Percentiles rank a stretch among this genome's conserved stretches.
Conservation (phyloP, 2,888 invertebrate genomes). For the Dasypogon diadema region DNA sequence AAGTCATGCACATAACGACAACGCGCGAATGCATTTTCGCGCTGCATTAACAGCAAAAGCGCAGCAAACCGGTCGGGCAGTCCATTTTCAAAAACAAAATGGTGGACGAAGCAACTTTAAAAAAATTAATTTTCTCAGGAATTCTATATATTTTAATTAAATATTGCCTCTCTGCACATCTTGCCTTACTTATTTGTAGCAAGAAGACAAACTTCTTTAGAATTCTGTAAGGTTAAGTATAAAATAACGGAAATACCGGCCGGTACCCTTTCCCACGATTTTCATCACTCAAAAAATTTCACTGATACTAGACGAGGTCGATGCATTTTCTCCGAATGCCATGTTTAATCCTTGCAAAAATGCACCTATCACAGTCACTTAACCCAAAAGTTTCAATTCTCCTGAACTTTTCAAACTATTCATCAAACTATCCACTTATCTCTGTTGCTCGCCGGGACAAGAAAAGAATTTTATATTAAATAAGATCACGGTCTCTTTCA, state of each 20-base stretch:
- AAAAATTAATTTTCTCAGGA: too few relatives aligned
- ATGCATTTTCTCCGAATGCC: constrained; percentile 22
- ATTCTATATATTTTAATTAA: too few relatives aligned
- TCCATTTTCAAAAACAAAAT: constrained; percentile 52
- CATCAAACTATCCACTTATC: constrained; percentile 15
- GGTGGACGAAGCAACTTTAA: constrained; percentile 47
- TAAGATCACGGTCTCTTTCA: constrained; percentile 47
- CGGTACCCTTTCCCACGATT: constrained; percentile 8
- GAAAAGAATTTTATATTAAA: constrained; percentile 1
- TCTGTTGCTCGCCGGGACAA: constrained; percentile 7
- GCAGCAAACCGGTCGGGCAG: constrained; percentile 41
- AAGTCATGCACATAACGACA: constrained; percentile 31
- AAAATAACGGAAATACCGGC: constrained; percentile 15
- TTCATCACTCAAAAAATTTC: neutral
- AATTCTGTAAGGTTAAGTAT: too few relatives aligned
- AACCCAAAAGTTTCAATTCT: neutral
- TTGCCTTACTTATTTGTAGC: neutral
- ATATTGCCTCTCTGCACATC: too few relatives aligned
- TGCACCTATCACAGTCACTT: constrained; percentile 39
- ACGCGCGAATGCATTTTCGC: constrained; percentile 53
- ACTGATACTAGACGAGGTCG: neutral
- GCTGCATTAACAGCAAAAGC: constrained; percentile 52
- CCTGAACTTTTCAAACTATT: too few relatives aligned
- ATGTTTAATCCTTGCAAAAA: neutral
- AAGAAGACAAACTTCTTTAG: neutral